Evolutionary conservation across 1,140 invertebrate species (phyloP), one percentile per base, ranked within the genome.

Genomic region (Apis cerana): DNA sequence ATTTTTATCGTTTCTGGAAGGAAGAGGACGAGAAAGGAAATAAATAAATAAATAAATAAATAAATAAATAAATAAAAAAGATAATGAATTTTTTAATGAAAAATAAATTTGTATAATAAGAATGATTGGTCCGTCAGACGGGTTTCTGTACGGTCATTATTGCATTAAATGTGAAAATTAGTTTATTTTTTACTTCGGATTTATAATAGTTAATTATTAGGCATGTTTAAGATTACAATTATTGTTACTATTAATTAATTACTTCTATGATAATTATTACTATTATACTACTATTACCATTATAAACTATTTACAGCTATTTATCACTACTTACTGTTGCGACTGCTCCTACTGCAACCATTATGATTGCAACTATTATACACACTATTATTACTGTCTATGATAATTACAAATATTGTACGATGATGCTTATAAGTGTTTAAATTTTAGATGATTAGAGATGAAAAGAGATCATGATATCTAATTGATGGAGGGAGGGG

Each of bases 181-280:
- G 81, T 91, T 90, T 90, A 91, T 89, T 89, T 89, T 89, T 89
- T 89, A 89, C 82, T 70, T 89, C 80, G 84, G 67, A 89, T 89
- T 89, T 89, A 89, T 87, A 83, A 88, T 89, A 89, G 85, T 85
- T 89, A 85, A 80, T 88, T 88, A 88, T 89, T 89, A 89, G 88
- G 83, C 85, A 85, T 75, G 69, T 81, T 82, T 90, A 86, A 89
- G 86, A 27, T 80, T 87, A 88, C 76, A 75, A 89, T 86, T 88
- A 85, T 89, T 90, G 89, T 89, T 91, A 87, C 85, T 89, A 91
- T 89, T 89, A 91, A 80, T 87, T 43, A 43, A 90, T 87, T 86
- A 90, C 83, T 87, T 91, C 86, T 89, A 91, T 84, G 59, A 88
- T 89, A 83, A 82, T 80, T 83, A 83, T 79, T 80, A 83, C 61